Evolutionary conservation across 2,113 vertebrate genomes (phyloP), one percentile per base, ranked within the genome.

Genomic region (Poeciliopsis turrubarensis): DNA sequence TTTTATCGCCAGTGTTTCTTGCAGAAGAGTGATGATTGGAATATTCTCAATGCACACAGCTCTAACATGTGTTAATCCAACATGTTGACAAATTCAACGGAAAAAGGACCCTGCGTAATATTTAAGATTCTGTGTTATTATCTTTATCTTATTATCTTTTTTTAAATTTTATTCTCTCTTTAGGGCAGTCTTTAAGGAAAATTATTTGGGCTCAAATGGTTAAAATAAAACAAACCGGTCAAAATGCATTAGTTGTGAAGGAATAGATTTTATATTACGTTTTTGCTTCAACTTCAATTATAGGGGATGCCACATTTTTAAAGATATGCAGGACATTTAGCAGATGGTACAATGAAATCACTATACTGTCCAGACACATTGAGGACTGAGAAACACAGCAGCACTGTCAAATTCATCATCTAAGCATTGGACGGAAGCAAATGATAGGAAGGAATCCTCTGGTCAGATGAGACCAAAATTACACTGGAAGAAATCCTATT

Each of bases 181-280:
- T 57, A 57, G 25, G 2, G 17, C 7, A 32, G 27, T 8, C 7
- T 31, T 31, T 14, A 6, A 63, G 12, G 17, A 19, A 7, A 31
- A 30, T 19, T 30, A 30, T 30, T 63, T 17, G 4, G 5, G 32
- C 62, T 85, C 44, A 88, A 82, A 47, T 15, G 17, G 44, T 17
- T 47, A 61, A 41, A 30, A 31, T 76, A 72, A 67, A 7, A 78
- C 65, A 15, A 25, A 27, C 17, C 17, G 3, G 41, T 27, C 10
- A 27, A 70, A 82, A 54, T 80, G 44, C 44, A 47, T 47, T 47
- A 72, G 27, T 30, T 72, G 72, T 81, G 72, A 79, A 87, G 79
- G 70, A 86, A 64, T 82, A 70, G 60, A 22, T n/a, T n/a, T 13
- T 66, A 22, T n/a, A 22, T 13, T 66, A 19, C 14, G 54, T n/a